Conservation (phyloP, 2,797 vertebrate species). For the Fratercula arctica region DNA sequence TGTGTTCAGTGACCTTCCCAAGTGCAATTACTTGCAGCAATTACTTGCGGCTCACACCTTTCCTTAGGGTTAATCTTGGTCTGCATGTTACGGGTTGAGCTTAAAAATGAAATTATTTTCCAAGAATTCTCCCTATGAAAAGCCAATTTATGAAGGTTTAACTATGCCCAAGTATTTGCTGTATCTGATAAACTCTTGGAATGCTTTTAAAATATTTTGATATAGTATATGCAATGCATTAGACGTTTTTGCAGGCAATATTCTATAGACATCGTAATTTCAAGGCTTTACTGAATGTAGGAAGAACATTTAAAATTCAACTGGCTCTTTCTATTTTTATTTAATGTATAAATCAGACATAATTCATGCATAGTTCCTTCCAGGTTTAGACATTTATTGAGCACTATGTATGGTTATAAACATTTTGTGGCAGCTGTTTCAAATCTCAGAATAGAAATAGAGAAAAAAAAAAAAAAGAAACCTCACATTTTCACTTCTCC, state of each 20-base stretch:
- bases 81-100: not conserved
- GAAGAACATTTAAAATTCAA: conserved; percentile 39
- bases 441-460: conserved; percentile 33
- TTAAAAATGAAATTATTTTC: not conserved
- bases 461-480: not conserved
- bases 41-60: not conserved
- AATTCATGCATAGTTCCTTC: conserved; percentile 41
- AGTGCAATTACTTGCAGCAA: not conserved
- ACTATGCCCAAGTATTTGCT: not conserved
- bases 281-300: not conserved
- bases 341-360: conserved; percentile 59
- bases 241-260: not conserved
- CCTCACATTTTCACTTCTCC: conserved; percentile 27
- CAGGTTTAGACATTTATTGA: conserved; percentile 56
- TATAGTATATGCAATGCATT: not conserved
- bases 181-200: not conserved
- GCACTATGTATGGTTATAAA: conserved; percentile 33
- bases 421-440: conserved; percentile 49
- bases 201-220: not conserved
- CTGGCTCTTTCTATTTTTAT: conserved; percentile 53
- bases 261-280: not conserved
- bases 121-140: not conserved
- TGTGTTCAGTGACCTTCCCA: not conserved
- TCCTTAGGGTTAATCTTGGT: not conserved
- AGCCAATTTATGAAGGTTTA: not conserved